Conservation (phyloP, 2,113 vertebrate genomes). For the Crotalus viridis region DNA sequence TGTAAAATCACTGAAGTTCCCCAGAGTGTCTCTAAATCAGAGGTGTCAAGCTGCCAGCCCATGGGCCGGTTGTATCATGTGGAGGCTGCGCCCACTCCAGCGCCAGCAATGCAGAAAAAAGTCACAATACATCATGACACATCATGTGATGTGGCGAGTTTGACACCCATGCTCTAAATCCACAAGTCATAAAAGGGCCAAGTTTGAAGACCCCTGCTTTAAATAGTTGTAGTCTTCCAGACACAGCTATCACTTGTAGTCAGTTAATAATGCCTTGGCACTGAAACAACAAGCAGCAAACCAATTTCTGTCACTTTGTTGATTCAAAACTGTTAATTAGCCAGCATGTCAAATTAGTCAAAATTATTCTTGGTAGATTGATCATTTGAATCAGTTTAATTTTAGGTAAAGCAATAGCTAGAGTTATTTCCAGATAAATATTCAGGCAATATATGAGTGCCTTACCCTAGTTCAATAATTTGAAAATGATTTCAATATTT, state of each 20-base stretch:
- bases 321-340: slow-evolving; percentile 43
- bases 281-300: neutral
- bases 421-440: neutral
- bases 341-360: slow-evolving; percentile 40
- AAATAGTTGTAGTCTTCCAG: neutral
- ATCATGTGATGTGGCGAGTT: no score
- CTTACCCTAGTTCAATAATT: neutral
- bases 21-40: neutral
- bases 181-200: no score
- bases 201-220: no score
- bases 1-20: no score
- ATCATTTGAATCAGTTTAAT: slow-evolving; percentile 17
- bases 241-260: neutral
- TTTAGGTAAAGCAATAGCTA: neutral
- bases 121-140: no score
- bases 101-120: no score
- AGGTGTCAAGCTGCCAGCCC: no score
- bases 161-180: no score
- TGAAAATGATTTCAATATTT: neutral
- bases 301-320: slow-evolving; percentile 8
- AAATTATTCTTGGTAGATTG: slow-evolving; percentile 53
- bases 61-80: no score
- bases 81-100: no score
- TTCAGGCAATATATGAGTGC: neutral
- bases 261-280: neutral